These are phyloP conservation scores for Drosophila subobscura DNA, from an alignment of 1,140 invertebrate genomes.

Conservation along the genomic window DNA sequence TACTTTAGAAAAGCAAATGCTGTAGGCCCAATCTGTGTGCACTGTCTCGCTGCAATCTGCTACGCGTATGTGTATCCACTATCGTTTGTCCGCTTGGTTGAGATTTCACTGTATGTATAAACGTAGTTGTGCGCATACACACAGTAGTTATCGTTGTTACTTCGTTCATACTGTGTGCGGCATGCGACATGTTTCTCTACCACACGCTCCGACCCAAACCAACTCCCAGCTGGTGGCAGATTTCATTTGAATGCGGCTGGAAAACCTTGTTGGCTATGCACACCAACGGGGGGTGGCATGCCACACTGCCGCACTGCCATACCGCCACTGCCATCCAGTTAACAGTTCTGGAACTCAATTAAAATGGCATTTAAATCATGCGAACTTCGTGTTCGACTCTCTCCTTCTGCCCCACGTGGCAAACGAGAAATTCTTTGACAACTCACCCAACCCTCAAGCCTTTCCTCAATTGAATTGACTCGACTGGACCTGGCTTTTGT, in stretches of 20 bases:
- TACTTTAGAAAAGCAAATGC: no score
- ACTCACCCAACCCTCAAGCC: conserved; percentile 10
- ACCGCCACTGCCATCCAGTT: neutral
- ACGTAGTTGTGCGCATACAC: neutral
- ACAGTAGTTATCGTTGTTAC: conserved; percentile 30
- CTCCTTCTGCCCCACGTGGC: conserved; percentile 37
- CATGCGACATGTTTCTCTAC: conserved; percentile 61
- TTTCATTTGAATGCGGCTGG: conserved; percentile 71
- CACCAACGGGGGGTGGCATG: conserved; percentile 57
- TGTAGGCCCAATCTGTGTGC: no score
- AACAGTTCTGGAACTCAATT: conserved; percentile 63
- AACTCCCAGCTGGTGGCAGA: conserved; percentile 69
- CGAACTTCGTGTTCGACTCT: conserved; percentile 55
- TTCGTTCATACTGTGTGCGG: conserved; percentile 54
- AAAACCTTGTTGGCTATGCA: conserved; percentile 76
- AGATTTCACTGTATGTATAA: neutral
- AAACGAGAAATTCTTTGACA: conserved; percentile 60
- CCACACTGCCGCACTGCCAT: conserved; percentile 5
- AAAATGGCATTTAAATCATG: conserved; percentile 81
- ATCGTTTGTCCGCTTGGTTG: neutral
- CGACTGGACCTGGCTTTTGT: conserved; percentile 7
- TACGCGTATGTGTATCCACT: no score
- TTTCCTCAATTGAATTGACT: conserved; percentile 19
- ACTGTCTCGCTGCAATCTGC: no score
- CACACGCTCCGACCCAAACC: conserved; percentile 6